A percentile compares a stretch with the other conserved stretches of the same genome.
phyloP scores from a whole-genome alignment of 1,140 invertebrate genomes.

The Scaptomyza hsui region DNA sequence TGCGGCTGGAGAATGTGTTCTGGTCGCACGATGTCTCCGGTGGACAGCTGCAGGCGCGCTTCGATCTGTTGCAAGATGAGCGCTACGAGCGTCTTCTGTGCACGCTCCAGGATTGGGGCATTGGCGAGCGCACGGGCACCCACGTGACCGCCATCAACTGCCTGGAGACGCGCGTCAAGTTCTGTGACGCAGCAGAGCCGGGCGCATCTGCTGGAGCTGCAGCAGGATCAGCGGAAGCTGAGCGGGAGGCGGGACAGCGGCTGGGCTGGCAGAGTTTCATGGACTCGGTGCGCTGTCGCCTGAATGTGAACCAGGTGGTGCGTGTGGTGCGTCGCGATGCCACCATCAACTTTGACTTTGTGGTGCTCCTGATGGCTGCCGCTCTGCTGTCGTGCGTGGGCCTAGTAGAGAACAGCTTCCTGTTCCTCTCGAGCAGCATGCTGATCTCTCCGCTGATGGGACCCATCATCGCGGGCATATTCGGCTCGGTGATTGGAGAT shows the following conservation, averaged over 20 bases:
- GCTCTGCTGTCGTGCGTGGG: conserved; percentile 88
- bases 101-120: conserved; percentile 76
- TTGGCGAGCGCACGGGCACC: conserved; percentile 79
- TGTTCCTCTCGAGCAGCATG: conserved; percentile 90
- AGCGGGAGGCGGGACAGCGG: conserved; percentile 27
- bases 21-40: conserved; percentile 54
- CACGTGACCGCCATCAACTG: conserved; percentile 81
- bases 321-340: conserved; percentile 87
- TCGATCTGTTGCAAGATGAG: conserved; percentile 75
- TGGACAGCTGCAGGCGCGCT: conserved; percentile 56
- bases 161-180: conserved; percentile 48
- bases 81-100: conserved; percentile 81
- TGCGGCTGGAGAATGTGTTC: conserved; percentile 59
- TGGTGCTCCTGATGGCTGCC: conserved; percentile 88
- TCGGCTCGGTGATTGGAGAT: conserved; percentile 89
- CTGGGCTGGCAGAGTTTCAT: conserved; percentile 85
- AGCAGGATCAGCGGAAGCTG: neutral
- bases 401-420: conserved; percentile 90
- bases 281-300: conserved; percentile 86
- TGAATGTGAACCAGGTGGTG: conserved; percentile 90
- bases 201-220: neutral
- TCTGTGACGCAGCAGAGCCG: neutral
- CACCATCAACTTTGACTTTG: conserved; percentile 89
- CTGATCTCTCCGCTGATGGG: conserved; percentile 91
- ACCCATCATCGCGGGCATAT: conserved; percentile 89